phyloP scores from a whole-genome alignment of 2,888 invertebrate species.

The Polyommatus icarus region DNA sequence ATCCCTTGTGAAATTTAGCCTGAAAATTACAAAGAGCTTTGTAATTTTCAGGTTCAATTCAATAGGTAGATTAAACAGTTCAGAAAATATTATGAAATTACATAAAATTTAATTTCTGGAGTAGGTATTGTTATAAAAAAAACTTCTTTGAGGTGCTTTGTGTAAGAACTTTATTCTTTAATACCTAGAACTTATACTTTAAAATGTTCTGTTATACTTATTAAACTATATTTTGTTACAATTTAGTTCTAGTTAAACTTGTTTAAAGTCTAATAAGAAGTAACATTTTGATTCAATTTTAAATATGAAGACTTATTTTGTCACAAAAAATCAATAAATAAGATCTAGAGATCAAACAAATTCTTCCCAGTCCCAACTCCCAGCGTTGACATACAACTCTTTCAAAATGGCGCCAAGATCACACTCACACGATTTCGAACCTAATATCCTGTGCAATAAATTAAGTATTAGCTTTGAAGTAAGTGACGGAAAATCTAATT shows the following conservation, averaged over 20 bases:
- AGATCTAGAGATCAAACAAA: not conserved
- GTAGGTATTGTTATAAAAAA: not conserved
- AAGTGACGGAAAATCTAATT: not conserved
- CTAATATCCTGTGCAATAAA: not conserved
- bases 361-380: not conserved
- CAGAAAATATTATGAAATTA: conserved; percentile 6
- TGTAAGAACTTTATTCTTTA: too few relatives aligned
- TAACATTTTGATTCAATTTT: not conserved
- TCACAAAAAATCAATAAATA: not conserved
- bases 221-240: too few relatives aligned
- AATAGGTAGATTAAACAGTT: not conserved
- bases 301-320: not conserved
- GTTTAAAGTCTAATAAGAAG: too few relatives aligned
- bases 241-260: too few relatives aligned
- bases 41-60: too few relatives aligned
- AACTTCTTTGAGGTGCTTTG: too few relatives aligned
- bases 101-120: not conserved
- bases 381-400: conserved; percentile 18
- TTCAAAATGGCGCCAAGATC: conserved; percentile 21
- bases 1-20: not conserved
- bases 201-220: too few relatives aligned
- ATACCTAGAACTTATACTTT: not conserved
- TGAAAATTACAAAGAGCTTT: not conserved
- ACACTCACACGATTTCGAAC: not conserved
- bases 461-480: not conserved